Percentiles rank a stretch among this genome's conserved stretches.
phyloP scores from a whole-genome alignment of 2,888 invertebrate genomes.

The Phaedon cochleariae region DNA sequence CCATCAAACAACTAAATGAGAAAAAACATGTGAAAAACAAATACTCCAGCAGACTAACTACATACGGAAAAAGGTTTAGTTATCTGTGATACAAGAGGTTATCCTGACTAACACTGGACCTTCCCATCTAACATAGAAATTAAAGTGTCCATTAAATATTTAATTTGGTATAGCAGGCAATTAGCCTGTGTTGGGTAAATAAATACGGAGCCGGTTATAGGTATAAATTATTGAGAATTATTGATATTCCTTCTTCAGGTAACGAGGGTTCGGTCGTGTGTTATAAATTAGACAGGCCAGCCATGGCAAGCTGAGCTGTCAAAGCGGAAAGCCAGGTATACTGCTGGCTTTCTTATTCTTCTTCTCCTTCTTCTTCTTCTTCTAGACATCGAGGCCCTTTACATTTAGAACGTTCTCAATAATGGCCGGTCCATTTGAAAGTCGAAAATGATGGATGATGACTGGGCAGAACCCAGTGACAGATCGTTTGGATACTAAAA shows the following conservation, averaged over 20 bases:
- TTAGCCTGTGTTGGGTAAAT: slow-evolving; percentile 56
- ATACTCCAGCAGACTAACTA: slow-evolving; percentile 17
- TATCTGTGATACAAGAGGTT: too few relatives aligned
- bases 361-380: slow-evolving; percentile 9
- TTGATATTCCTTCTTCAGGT: slow-evolving; percentile 55
- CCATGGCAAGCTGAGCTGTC: slow-evolving; percentile 45
- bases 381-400: neutral
- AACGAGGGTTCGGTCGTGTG: slow-evolving; percentile 45
- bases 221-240: slow-evolving; percentile 56
- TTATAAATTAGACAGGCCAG: slow-evolving; percentile 47
- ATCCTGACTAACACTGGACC: slow-evolving; percentile 21
- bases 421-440: slow-evolving; percentile 18
- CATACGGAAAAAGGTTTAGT: too few relatives aligned
- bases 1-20: neutral
- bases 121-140: slow-evolving; percentile 24
- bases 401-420: neutral
- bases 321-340: slow-evolving; percentile 40
- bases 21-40: slow-evolving; percentile 18
- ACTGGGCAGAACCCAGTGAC: slow-evolving; percentile 12
- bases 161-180: slow-evolving; percentile 54
- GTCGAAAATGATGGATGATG: slow-evolving; percentile 21
- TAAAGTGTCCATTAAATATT: slow-evolving; percentile 49
- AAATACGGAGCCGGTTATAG: slow-evolving; percentile 50
- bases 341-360: slow-evolving; percentile 13
- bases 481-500: slow-evolving; percentile 2